phyloP scores from a whole-genome alignment of 1,140 invertebrate species.

The Neodiprion pinetum region DNA sequence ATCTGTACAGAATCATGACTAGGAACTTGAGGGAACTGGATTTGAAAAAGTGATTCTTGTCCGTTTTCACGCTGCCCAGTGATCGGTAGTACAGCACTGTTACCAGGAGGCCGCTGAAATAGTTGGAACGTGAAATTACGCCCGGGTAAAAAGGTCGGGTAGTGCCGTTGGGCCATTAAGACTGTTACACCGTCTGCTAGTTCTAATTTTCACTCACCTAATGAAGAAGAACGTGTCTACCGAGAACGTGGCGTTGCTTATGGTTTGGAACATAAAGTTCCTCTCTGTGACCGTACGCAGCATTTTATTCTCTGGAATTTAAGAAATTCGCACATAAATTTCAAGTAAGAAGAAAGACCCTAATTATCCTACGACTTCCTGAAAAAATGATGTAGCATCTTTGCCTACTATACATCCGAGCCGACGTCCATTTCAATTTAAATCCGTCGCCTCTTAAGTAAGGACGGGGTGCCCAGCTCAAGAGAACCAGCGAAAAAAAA shows the following conservation, averaged over 20 bases:
- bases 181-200: too few relatives aligned
- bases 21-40: constrained; percentile 62
- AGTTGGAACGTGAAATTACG: constrained; percentile 27
- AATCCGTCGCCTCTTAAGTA: constrained; percentile 8
- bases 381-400: neutral
- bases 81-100: constrained; percentile 76
- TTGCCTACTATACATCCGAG: neutral
- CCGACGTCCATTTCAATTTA: constrained; percentile 10
- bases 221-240: constrained; percentile 94
- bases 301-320: constrained; percentile 69
- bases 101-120: constrained; percentile 76
- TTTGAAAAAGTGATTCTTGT: constrained; percentile 51
- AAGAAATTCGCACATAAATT: neutral
- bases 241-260: constrained; percentile 88
- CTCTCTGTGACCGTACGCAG: constrained; percentile 77
- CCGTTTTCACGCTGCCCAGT: constrained; percentile 58
- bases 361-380: neutral
- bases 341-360: neutral
- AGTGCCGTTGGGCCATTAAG: too few relatives aligned
- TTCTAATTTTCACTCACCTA: constrained; percentile 63
- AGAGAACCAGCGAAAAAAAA: constrained; percentile 10
- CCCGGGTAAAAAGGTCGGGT: neutral
- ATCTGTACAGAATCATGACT: constrained; percentile 70
- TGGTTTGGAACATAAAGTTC: constrained; percentile 82
- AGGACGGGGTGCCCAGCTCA: neutral